Percentiles rank a stretch among this genome's conserved stretches.
Conservation (phyloP, 2,888 invertebrate genomes). For the Lepidochitona cinerea region DNA sequence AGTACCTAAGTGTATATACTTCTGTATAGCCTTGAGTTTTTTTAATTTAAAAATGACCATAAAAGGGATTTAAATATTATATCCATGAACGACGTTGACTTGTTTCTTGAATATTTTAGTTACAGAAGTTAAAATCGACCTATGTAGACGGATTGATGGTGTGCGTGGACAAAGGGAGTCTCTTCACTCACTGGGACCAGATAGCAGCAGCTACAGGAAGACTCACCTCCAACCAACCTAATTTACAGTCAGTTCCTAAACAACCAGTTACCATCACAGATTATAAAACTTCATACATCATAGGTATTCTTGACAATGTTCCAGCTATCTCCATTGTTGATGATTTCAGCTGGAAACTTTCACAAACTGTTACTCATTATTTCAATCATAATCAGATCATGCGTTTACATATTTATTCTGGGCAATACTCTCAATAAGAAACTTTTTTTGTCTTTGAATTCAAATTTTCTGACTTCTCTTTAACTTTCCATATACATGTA, state of each 20-base stretch:
- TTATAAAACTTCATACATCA: conserved; percentile 42
- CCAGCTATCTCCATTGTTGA: not conserved
- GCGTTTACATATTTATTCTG: not conserved
- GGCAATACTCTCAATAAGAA: too few species aligned
- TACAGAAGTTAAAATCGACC: conserved; percentile 66
- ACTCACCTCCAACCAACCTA: conserved; percentile 62
- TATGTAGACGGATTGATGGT: conserved; percentile 64
- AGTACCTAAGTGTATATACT: too few species aligned
- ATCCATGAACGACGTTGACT: too few species aligned
- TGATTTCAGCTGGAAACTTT: not conserved
- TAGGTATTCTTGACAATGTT: conserved; percentile 30
- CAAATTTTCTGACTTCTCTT: too few species aligned
- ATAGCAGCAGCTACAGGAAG: conserved; percentile 65
- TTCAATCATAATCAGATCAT: too few species aligned
- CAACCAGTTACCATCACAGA: conserved; percentile 46
- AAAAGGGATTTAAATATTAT: too few species aligned
- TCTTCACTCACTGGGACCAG: conserved; percentile 65
- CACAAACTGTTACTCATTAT: not conserved
- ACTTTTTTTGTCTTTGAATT: too few species aligned
- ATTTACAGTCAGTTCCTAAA: conserved; percentile 67
- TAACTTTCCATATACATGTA: too few species aligned
- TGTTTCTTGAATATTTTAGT: too few species aligned
- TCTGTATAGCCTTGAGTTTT: too few species aligned
- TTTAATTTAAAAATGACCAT: too few species aligned
- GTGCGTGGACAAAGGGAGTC: conserved; percentile 42